These are phyloP conservation scores for Eilema caniola DNA, from an alignment of 2,888 invertebrate genomes.

Conservation along the genomic window DNA sequence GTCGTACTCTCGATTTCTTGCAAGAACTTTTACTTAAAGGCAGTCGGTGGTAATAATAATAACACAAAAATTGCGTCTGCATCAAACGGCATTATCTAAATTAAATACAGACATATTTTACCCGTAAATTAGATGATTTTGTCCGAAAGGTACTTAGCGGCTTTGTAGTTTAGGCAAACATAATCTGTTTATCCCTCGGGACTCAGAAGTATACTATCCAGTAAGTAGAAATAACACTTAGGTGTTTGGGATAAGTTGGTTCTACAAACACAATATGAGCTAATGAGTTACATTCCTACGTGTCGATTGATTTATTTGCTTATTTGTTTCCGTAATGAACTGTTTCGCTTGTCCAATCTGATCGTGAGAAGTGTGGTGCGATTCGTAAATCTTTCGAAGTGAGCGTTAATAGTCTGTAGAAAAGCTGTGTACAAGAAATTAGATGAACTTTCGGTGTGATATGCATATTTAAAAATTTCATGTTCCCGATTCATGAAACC, in stretches of 20 bases:
- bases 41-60: not conserved
- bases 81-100: not conserved
- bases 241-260: slow-evolving; percentile 6
- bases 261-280: not conserved
- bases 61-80: not conserved
- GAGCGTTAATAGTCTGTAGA: not conserved
- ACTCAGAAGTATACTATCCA: slow-evolving; percentile 35
- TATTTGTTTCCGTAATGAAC: slow-evolving; percentile 28
- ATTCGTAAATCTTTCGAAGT: not conserved
- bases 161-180: slow-evolving; percentile 51
- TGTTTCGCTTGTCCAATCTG: not conserved
- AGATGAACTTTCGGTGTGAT: too few species aligned
- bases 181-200: slow-evolving; percentile 57
- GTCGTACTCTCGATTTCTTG: not conserved
- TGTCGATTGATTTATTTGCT: slow-evolving; percentile 42
- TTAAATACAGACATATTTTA: not conserved
- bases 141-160: slow-evolving; percentile 44
- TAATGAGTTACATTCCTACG: slow-evolving; percentile 12
- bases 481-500: too few species aligned
- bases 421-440: not conserved
- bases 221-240: slow-evolving; percentile 25
- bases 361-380: not conserved
- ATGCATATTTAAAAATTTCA: too few species aligned
- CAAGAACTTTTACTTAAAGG: not conserved
- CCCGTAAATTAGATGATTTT: slow-evolving; percentile 11